phyloP scores from a whole-genome alignment of 2,797 vertebrate genomes.

The Phaenicophaeus curvirostris region DNA sequence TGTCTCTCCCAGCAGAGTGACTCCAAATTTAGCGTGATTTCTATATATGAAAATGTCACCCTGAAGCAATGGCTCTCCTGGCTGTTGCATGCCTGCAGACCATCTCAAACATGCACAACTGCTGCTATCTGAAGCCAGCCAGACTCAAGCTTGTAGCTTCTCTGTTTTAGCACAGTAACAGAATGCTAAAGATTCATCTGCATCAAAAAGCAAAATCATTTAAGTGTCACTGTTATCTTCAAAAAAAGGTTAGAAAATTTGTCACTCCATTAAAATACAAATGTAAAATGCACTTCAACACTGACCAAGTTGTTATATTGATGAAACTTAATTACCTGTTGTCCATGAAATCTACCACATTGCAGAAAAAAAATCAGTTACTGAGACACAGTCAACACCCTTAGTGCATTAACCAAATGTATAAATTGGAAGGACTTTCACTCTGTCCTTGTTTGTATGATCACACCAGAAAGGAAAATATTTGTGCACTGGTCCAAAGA shows the following conservation, averaged over 20 bases:
- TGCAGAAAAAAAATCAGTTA: background rate
- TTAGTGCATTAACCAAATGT: background rate
- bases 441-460: background rate
- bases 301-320: background rate
- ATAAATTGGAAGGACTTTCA: background rate
- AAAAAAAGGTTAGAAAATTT: conserved; percentile 22
- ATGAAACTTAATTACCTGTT: conserved; percentile 57
- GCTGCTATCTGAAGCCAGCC: background rate
- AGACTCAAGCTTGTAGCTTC: background rate
- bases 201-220: background rate
- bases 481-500: background rate
- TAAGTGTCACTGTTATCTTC: background rate
- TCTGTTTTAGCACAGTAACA: background rate
- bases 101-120: background rate
- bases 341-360: background rate
- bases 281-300: conserved; percentile 12
- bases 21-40: background rate
- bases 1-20: background rate
- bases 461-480: background rate
- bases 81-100: background rate
- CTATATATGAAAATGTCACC: background rate
- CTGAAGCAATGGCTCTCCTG: background rate
- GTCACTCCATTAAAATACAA: background rate
- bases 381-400: background rate
- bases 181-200: background rate